A percentile compares a stretch with the other conserved stretches of the same genome.
Evolutionary conservation across 2,888 invertebrate species (phyloP).

Genomic region (Theretra japonica): DNA sequence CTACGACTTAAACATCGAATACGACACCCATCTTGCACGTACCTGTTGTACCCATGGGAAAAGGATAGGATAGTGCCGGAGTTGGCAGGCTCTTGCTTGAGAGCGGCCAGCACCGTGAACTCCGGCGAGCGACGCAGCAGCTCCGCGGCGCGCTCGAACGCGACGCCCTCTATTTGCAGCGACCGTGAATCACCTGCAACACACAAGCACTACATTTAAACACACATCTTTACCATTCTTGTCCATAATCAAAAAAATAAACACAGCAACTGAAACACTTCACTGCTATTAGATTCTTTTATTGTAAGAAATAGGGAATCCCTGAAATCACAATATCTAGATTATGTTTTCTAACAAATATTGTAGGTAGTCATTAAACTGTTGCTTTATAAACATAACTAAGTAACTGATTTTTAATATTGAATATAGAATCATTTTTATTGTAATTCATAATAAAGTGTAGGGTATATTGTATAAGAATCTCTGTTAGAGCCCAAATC

Average conservation of each 20-base stretch:
- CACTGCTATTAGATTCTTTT: too few relatives aligned
- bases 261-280: too few relatives aligned
- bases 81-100: constrained; percentile 92
- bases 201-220: neutral
- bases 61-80: constrained; percentile 93
- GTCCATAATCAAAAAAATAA: neutral
- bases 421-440: neutral
- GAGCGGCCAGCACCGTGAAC: constrained; percentile 91
- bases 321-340: too few relatives aligned
- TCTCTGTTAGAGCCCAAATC: neutral
- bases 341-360: too few relatives aligned
- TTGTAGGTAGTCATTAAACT: too few relatives aligned
- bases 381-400: neutral
- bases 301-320: too few relatives aligned
- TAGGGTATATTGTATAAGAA: neutral
- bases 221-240: neutral
- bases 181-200: constrained; percentile 89
- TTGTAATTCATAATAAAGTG: neutral
- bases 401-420: neutral
- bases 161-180: constrained; percentile 88
- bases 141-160: constrained; percentile 88
- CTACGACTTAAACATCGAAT: constrained; percentile 31
- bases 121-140: constrained; percentile 89
- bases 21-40: constrained; percentile 39
- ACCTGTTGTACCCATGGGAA: constrained; percentile 92